phyloP scores from a whole-genome alignment of 2,113 vertebrate species.

The Nycticryphes semicollaris region DNA sequence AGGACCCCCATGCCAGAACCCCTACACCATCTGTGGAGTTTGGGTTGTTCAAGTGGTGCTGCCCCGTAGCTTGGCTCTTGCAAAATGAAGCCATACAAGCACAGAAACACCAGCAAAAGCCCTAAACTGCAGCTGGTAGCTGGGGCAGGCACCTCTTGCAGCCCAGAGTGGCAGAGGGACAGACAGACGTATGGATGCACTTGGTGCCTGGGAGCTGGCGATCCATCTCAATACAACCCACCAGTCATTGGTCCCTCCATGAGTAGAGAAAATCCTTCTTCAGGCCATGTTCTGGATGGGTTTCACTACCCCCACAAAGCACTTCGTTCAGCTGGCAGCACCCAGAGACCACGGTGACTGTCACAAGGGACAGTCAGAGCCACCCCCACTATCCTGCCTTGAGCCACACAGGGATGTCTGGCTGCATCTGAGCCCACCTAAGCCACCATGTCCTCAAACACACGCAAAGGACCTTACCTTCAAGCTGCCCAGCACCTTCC shows the following conservation, averaged over 20 bases:
- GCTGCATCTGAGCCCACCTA: accelerated
- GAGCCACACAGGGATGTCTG: accelerated
- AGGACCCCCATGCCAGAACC: not conserved
- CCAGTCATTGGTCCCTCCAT: accelerated
- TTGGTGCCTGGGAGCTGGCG: no score
- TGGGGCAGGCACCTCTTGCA: not conserved
- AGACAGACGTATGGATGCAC: not conserved
- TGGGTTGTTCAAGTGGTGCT: not conserved
- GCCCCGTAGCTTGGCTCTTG: not conserved
- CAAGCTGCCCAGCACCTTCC: accelerated
- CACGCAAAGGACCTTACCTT: not conserved
- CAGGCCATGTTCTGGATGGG: no score
- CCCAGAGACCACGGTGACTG: not conserved
- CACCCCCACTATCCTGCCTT: accelerated
- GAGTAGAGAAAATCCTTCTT: not conserved
- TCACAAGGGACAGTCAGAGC: not conserved
- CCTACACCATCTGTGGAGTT: not conserved
- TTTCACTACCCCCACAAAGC: not conserved
- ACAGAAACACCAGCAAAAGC: not conserved
- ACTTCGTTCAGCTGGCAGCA: accelerated
- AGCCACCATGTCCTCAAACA: accelerated
- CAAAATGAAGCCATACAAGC: no score
- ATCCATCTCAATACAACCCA: not conserved
- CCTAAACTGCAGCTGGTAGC: not conserved
- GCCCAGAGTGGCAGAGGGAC: accelerated